Evolutionary conservation across 2,888 invertebrate species (phyloP).

Genomic region (Polymixis flavicincta): DNA sequence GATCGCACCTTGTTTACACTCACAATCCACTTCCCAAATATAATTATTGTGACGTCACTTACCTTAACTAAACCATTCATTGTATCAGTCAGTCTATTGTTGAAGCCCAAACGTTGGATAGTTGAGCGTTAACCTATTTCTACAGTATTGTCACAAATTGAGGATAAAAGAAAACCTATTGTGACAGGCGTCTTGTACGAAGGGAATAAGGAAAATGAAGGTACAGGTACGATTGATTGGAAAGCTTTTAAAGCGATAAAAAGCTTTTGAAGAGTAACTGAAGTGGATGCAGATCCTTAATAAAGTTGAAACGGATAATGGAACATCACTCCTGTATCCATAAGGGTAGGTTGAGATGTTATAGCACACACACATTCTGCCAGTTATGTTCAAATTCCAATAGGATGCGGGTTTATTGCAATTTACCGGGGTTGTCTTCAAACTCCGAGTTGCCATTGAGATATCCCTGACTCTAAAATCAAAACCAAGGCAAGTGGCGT

Average conservation of each 20-base stretch:
- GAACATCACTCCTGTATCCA: too few species aligned
- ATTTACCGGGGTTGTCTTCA: not conserved
- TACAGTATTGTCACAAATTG: slow-evolving; percentile 21
- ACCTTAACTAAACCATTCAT: not conserved
- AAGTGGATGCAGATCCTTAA: not conserved
- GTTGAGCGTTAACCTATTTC: not conserved
- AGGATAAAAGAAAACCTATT: slow-evolving; percentile 30
- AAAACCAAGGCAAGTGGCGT: not conserved
- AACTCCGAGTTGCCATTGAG: too few species aligned
- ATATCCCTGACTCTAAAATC: not conserved
- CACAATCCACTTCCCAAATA: not conserved
- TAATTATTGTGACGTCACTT: not conserved
- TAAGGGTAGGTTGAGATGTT: not conserved
- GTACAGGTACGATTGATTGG: slow-evolving; percentile 10
- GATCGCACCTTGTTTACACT: not conserved
- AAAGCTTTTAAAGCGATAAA: slow-evolving; percentile 11
- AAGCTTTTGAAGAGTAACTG: not conserved
- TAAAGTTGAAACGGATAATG: not conserved
- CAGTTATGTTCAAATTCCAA: not conserved
- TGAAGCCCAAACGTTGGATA: not conserved
- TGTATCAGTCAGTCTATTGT: not conserved
- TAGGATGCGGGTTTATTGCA: not conserved
- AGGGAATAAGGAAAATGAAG: slow-evolving; percentile 19
- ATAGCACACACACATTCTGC: not conserved
- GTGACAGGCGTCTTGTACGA: slow-evolving; percentile 6